Base-by-base conservation (phyloP, 1,140 invertebrate genomes). In the Helicoverpa zea region DNA sequence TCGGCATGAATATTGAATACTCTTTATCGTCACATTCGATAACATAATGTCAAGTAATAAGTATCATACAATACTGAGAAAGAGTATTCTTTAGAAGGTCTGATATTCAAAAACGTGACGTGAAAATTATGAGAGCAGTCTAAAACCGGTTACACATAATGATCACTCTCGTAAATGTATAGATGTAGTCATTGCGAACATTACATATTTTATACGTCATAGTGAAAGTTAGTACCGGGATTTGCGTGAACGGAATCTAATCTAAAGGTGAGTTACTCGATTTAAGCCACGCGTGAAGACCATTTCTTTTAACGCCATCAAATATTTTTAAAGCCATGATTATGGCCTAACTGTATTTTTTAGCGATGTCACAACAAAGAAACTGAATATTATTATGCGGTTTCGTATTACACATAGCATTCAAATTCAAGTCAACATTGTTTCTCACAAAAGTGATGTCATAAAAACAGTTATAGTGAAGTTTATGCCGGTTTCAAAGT, bases 131-230 rank as follows among this genome's bases (percentile, higher is more conserved):
- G 70, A 58, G 52, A 73, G 52, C 29, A 35, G 18, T 58, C 52
- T 68, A 73, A 73, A 73, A 56, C 70, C 70, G 30, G 70, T 73
- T 43, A 51, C 29, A 1, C 2, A n/a, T 73, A 73, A 73, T 73
- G 47, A 68, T 64, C 35, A 23, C 47, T 29, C 47, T 52, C 9
- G 3, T 56, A 12, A 14, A 56, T 75, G 29, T 58, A 43, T 49
- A 59, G 30, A 75, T 59, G 35, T 23, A 51, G 73, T 61, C 43
- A 75, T 75, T 75, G 58, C 58, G 73, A 58, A 75, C 54, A 58
- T 75, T 75, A 75, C 73, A 75, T 75, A 51, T 61, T 47, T 49
- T 43, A 59, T 61, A 75, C 73, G 18, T 75, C 73, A 75, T 75
- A 43, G 73, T 61, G 54, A 58, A 58, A 58, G 54, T 58, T 58